Evolutionary conservation across 2,888 invertebrate genomes (phyloP), one percentile per base, ranked within the genome.

Genomic region (Phrixothrix hirtus): DNA sequence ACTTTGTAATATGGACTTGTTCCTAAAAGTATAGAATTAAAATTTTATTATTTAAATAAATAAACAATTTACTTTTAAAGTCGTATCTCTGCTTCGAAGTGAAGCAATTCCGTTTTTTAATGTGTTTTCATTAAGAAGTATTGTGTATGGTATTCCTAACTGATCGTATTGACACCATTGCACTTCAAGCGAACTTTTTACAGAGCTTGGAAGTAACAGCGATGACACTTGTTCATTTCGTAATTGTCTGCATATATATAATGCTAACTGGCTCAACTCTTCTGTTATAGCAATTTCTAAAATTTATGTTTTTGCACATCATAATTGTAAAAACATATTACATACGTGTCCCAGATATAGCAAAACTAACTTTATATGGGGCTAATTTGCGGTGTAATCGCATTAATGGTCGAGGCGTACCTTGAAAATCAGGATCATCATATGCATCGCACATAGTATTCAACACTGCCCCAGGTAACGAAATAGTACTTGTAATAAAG

Each of bases 341-440:
- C 64, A 57, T 64, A 80, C 80, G 74, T 69, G 72, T 53, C 60
- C 68, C 67, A 39, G 79, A 68, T 37, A 83, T 71, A 12, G 81
- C 80, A 70, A 90, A 83, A 35, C 83, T 81, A 52, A 88, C 82
- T 78, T 90, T 90, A 67, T 85, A 90, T 0, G 92, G 92, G 9
- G 89, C 83, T 50, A 91, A 76, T 74, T 83, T 86, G 49, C 86
- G 81, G 66, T 91, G 87, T 30, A 89, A 77, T 53, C 81, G 77
- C 36, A 86, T 73, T 57, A 74, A 69, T 48, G 76, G 79, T 55
- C 81, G 67, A 1, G 63, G 58, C 25, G 67, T 65, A 17, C 63
- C 76, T 60, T 80, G 78, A 59, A 79, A 78, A 16, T 75, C 71
- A 16, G 77, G 59, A 57, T 76, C 79, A 58, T 83, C 82, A 58